Evolutionary conservation across 2,113 vertebrate species (phyloP).

Genomic region (Embiotoca jacksoni): DNA sequence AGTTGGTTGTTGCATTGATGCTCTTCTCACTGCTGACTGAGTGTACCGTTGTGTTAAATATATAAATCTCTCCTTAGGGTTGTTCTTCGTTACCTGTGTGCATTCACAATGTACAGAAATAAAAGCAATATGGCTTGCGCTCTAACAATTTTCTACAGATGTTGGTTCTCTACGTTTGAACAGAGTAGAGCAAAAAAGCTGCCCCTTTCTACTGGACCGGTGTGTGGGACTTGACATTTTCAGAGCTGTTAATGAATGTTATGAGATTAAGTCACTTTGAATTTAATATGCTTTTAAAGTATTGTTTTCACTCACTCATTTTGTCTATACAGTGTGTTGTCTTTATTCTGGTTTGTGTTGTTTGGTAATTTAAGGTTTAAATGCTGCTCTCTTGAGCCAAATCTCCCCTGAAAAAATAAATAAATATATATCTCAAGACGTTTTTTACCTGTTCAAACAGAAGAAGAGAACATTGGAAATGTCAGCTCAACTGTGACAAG

Average conservation of each 20-base stretch:
- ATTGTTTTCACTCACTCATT: not conserved
- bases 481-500: not conserved
- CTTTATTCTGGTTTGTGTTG: not conserved
- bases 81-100: not conserved
- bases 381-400: not conserved
- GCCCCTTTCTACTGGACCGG: too few species aligned
- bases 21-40: slow-evolving; percentile 1
- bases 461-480: not conserved
- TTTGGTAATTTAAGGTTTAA: too few species aligned
- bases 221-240: too few species aligned
- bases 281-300: not conserved
- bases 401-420: not conserved
- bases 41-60: too few species aligned
- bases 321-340: not conserved
- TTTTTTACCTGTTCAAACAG: slow-evolving; percentile 1
- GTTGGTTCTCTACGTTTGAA: not conserved
- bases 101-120: not conserved
- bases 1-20: not conserved
- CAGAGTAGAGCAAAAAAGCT: not conserved
- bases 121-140: not conserved
- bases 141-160: not conserved
- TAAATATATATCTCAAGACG: slow-evolving; percentile 1
- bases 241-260: too few species aligned
- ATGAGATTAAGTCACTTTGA: too few species aligned
- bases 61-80: too few species aligned